A percentile compares a stretch with the other conserved stretches of the same genome.
These are phyloP conservation scores for Homarus gammarus DNA, from an alignment of 2,888 invertebrate genomes.

Conservation along the genomic window DNA sequence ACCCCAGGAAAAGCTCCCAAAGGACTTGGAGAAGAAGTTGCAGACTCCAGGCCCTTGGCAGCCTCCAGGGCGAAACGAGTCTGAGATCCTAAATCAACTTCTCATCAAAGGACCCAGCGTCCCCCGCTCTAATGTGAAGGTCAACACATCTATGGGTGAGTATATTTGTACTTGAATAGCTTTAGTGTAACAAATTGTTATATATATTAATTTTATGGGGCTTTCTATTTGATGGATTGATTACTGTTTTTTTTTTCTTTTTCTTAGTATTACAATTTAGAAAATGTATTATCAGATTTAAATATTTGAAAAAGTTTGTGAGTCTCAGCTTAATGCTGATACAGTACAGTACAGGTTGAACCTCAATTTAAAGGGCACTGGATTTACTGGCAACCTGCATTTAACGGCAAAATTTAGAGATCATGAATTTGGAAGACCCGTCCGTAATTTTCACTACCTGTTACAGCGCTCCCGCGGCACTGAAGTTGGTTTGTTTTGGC, in stretches of 20 bases:
- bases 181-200: not conserved
- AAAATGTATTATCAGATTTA: not conserved
- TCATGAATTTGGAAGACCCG: no score
- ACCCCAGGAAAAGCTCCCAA: slow-evolving; percentile 72
- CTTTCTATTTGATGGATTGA: not conserved
- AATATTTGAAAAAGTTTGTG: no score
- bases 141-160: slow-evolving; percentile 27
- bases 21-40: slow-evolving; percentile 64
- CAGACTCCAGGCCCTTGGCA: slow-evolving; percentile 52
- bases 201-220: not conserved
- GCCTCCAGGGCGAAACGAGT: slow-evolving; percentile 28
- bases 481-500: no score
- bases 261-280: not conserved
- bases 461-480: no score
- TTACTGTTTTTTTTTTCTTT: no score
- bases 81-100: slow-evolving; percentile 62
- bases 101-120: slow-evolving; percentile 35
- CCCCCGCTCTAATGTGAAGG: slow-evolving; percentile 6
- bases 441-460: no score
- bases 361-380: no score
- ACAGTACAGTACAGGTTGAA: no score
- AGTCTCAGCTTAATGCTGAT: no score
- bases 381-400: no score
- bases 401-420: no score
- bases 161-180: not conserved